Evolutionary conservation across 1,140 invertebrate species (phyloP).

Genomic region (Cotesia typhae): DNA sequence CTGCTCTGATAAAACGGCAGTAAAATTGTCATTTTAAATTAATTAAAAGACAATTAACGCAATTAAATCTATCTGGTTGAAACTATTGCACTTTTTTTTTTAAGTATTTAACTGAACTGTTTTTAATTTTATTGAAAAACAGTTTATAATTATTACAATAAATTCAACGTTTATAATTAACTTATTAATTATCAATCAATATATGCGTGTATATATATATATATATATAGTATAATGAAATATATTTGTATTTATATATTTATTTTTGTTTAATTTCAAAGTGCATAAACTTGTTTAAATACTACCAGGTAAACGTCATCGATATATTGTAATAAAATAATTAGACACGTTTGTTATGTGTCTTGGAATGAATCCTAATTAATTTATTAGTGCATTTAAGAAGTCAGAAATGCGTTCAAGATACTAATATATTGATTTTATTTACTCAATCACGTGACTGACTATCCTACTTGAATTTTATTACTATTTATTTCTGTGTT

Average conservation of each 20-base stretch:
- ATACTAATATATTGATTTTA: not conserved
- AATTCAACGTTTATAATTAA: too few species aligned
- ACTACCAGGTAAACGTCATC: too few species aligned
- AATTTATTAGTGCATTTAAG: constrained; percentile 9
- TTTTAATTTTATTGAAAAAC: not conserved
- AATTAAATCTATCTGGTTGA: not conserved
- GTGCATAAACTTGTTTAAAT: too few species aligned
- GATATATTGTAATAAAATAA: constrained; percentile 15
- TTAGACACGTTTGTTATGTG: not conserved
- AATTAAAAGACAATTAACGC: not conserved
- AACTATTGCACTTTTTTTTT: constrained; percentile 12
- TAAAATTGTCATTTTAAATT: not conserved
- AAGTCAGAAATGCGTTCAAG: not conserved
- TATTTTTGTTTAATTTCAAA: too few species aligned
- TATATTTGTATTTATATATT: too few species aligned
- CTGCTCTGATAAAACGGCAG: constrained; percentile 7
- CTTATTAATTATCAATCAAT: too few species aligned
- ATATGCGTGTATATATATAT: too few species aligned
- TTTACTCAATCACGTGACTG: not conserved
- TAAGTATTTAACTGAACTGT: not conserved
- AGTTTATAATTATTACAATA: not conserved
- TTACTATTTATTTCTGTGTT: too few species aligned
- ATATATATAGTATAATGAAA: too few species aligned
- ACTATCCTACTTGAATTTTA: not conserved
- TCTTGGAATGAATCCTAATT: constrained; percentile 12